Base-by-base conservation (phyloP, 2,888 invertebrate species). In the Epicampocera succincta region DNA sequence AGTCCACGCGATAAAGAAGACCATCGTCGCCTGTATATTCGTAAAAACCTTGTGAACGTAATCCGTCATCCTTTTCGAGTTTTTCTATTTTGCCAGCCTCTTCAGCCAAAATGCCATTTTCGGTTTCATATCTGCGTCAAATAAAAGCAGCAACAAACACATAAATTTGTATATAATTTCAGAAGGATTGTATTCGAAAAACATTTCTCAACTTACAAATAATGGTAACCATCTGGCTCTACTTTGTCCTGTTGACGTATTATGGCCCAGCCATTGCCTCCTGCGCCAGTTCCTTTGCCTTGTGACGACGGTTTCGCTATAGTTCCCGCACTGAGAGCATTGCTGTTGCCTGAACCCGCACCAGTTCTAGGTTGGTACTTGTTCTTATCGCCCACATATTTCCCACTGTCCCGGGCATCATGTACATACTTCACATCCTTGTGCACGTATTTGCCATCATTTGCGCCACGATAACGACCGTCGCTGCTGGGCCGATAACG, bases 11-110 rank as follows among this genome's bases (percentile, higher is more conserved):
- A 85, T 93, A 92, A 29, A 92, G 89, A 1, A 91, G 87, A 48
- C 93, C 93, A 86, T 93, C 93, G 65, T 93, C 93, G 1, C 94
- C 94, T 0, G 94, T 93, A 87, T 94, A 95, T 85, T 94, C 93
- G 87, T 93, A 95, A 87, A 93, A 94, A 3, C 95, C 95, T 73
- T 91, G 92, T 0, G 94, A 93, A 72, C 92, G 92, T 60, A 94
- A 92, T 1, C 93, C 93, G 1, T 92, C 92, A 17, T 92, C 92
- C 21, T 89, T 86, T 0, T 92, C 91, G 12, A 91, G 86, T 83
- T 92, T 91, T 85, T 93, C 93, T 19, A 94, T 92, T 85, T 91
- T 92, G 19, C 94, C 94, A 3, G 82, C 85, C 85, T 93, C 93
- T 58, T 91, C 86, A 8, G 92, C 93, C 5, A 84, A 68, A 86